Evolutionary conservation across 2,888 invertebrate genomes (phyloP).

Genomic region (Tenthredo amoena): DNA sequence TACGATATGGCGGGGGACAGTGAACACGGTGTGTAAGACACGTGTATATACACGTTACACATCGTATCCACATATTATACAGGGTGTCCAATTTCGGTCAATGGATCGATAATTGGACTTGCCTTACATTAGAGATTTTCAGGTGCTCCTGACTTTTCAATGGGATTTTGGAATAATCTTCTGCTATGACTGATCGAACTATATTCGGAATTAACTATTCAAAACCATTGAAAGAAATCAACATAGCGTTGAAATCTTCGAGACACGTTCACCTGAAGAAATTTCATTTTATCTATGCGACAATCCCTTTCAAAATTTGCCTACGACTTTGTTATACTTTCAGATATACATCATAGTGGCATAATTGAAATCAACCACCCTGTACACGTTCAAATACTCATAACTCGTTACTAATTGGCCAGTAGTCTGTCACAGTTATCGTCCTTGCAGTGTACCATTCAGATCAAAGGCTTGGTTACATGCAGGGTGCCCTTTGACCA

Average conservation of each 20-base stretch:
- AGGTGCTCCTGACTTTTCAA: background rate
- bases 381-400: background rate
- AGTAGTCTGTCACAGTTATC: slow-evolving; percentile 8
- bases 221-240: background rate
- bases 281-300: background rate
- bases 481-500: background rate
- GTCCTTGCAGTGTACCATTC: slow-evolving; percentile 18
- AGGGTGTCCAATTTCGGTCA: background rate
- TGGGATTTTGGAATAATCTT: background rate
- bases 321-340: background rate
- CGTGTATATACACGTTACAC: background rate
- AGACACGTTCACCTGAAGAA: background rate
- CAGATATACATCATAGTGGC: background rate
- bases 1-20: background rate
- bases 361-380: background rate
- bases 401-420: slow-evolving; percentile 11
- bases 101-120: background rate
- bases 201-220: background rate
- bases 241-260: background rate
- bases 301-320: background rate
- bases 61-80: background rate
- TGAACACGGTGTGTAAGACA: background rate
- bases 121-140: background rate
- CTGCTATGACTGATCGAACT: background rate
- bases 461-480: background rate